Base-by-base conservation (phyloP, 1,140 invertebrate genomes). In the Conopomorpha cramerella region DNA sequence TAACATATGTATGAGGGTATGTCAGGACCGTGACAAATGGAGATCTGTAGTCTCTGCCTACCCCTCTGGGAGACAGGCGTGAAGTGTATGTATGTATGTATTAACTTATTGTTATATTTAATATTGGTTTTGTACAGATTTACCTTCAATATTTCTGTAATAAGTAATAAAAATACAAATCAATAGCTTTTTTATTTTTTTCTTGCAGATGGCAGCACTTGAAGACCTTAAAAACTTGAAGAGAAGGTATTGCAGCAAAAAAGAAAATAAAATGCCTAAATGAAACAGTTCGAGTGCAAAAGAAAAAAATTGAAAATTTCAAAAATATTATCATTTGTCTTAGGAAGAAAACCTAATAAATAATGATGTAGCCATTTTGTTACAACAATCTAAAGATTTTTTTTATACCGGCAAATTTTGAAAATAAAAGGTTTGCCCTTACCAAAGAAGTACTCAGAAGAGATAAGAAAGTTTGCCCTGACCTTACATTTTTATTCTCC, bases 401-500 rank as follows among this genome's bases (percentile, higher is more conserved):
- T 42, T 34, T 28, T 42, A 13, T 17, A 34, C 7, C 31, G 34
- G 16, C 34, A 42, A 34, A 34, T 42, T 16, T 18, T 15, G 8
- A 38, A 38, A 38, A 3, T 15, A 18, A 19, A 29, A 34, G 16
- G 28, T 1, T 17, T 38, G 16, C 35, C 39, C 8, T 27, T 36
- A 19, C 7, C 2, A 23, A 30, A 26, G 18, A 14, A 36, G 15
- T 41, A 41, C 11, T 19, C 16, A 4, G 39, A 36, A 19, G 34
- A 41, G 28, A 27, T 35, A 7, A 23, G 39, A 13, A 41, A 41
- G 11, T 41, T 41, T 32, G 34, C 39, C 8, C 26, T 41, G 2
- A 41, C 34, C 1, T 16, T 41, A 1, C 28, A 41, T 28, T 41
- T 41, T 33, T 41, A 25, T 16, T 41, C 39, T 0, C 39, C 34